Conservation (phyloP, 2,113 vertebrate genomes). For the Pachycephala philippinensis region DNA sequence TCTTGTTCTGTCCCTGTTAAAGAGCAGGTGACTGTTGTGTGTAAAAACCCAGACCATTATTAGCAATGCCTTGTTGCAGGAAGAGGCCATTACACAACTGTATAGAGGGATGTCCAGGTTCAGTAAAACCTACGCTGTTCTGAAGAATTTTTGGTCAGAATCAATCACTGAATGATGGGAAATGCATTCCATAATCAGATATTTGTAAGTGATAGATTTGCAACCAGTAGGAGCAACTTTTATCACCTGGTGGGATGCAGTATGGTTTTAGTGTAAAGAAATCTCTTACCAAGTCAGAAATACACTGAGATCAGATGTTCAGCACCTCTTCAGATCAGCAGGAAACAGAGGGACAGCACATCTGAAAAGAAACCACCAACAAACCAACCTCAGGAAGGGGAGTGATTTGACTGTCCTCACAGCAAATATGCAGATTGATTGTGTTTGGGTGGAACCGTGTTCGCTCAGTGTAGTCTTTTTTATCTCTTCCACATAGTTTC, state of each 20-base stretch:
- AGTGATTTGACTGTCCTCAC: neutral
- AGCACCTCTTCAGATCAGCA: neutral
- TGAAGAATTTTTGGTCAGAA: neutral
- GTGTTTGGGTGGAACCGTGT: neutral
- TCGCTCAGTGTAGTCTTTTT: neutral
- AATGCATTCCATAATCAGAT: neutral
- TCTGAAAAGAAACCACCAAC: neutral
- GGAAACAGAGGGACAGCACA: neutral
- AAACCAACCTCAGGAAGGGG: neutral
- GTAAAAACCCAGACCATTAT: neutral
- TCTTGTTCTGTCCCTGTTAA: neutral
- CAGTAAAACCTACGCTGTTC: neutral
- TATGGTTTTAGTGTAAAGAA: neutral
- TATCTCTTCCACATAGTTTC: neutral
- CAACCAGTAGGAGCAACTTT: neutral
- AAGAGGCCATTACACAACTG: neutral
- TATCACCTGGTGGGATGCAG: neutral
- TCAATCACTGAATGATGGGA: neutral
- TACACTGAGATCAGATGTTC: neutral
- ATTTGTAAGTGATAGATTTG: neutral
- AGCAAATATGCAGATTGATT: neutral
- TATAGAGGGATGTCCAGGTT: neutral
- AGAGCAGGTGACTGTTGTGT: neutral
- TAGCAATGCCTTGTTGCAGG: neutral
- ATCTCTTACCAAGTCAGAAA: neutral